phyloP scores from a whole-genome alignment of 2,888 invertebrate genomes.

The Empis livida region DNA sequence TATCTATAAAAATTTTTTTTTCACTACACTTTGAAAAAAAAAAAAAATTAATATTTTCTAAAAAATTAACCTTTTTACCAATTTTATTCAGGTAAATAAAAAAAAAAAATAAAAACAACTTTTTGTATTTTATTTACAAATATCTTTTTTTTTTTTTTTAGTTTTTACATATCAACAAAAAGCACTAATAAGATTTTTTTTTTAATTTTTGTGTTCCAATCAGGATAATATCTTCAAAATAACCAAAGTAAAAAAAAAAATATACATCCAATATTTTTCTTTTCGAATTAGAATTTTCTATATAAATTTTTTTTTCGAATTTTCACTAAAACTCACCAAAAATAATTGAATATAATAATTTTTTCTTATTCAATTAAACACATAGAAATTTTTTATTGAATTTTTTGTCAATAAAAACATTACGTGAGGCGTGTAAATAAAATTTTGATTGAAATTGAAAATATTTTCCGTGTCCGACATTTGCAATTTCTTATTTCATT shows the following conservation, averaged over 20 bases:
- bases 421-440: constrained; percentile 16
- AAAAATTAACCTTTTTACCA: background rate
- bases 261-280: constrained; percentile 3
- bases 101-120: too few species aligned
- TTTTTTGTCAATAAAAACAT: constrained; percentile 21
- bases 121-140: background rate
- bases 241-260: too few species aligned
- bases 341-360: constrained; percentile 15
- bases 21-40: background rate
- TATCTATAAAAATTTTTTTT: background rate
- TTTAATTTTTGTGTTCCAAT: background rate
- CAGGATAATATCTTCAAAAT: too few species aligned
- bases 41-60: background rate
- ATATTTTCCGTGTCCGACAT: too few species aligned
- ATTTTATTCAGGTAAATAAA: constrained; percentile 3
- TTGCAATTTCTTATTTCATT: too few species aligned
- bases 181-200: background rate
- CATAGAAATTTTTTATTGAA: constrained; percentile 16
- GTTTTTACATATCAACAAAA: background rate
- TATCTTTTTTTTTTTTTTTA: too few species aligned
- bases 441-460: background rate
- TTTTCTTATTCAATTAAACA: constrained; percentile 18
- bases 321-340: constrained; percentile 19
- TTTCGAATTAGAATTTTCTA: constrained; percentile 5
- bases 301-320: constrained; percentile 8